Base-by-base conservation (phyloP, 2,797 vertebrate species). In the Gambusia yucatana region DNA sequence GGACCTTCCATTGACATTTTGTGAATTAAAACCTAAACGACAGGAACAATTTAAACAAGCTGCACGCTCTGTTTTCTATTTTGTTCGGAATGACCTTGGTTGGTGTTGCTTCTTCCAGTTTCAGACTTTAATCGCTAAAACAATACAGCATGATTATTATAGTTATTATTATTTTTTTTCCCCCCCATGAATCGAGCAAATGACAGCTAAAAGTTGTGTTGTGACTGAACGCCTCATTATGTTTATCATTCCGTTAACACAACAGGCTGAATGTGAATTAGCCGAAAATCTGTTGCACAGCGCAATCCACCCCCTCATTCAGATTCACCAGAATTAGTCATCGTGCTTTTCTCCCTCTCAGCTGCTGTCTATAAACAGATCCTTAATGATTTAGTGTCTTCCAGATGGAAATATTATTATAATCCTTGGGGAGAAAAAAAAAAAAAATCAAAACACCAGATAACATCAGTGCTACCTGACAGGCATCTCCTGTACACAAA, bases 331-430 rank as follows among this genome's bases (percentile, higher is more conserved):
- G 57, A 73, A 72, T 87, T 81, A 79, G 48, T 91, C 91, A 84
- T 80, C 73, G 9, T 83, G 77, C 78, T 69, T 81, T 87, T 90
- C 87, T 85, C 84, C 36, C 78, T 74, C 83, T 72, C 83, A 73
- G 85, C 82, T 77, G 88, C 82, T 84, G 77, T 82, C 77, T 48
- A 77, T 36, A 80, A 89, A 91, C 82, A 87, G 78, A 85, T 57
- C 79, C 70, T 79, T 70, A 75, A 81, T 22, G 55, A 55, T 61
- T 82, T 76, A 57, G 30, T 63, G 69, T 83, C 79, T 74, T 77
- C 73, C 78, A 80, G 72, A 83, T 76, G 74, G 79, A 88, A 88
- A 85, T 57, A 77, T 81, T 57, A 79, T 81, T 10, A 39, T 73
- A 47, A 67, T 33, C 36, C 43, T 28, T 9, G 13, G 25, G 10